Evolutionary conservation across 2,888 invertebrate genomes (phyloP).

Genomic region (Diarsia dahlii): DNA sequence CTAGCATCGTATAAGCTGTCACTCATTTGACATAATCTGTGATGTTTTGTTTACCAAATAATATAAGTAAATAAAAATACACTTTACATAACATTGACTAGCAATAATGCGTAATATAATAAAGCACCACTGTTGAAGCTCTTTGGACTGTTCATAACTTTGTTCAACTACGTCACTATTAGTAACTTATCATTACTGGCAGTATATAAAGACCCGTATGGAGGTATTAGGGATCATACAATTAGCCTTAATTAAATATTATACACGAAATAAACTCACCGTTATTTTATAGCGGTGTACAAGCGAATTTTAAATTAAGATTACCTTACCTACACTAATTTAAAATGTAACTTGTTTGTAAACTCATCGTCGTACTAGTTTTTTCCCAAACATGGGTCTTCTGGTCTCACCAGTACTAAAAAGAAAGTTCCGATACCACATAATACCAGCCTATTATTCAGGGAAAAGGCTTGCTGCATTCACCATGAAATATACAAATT

Average conservation of each 20-base stretch:
- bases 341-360: background rate
- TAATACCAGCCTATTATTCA: background rate
- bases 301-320: conserved; percentile 14
- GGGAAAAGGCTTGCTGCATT: background rate
- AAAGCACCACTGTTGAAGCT: conserved; percentile 64
- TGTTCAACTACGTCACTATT: conserved; percentile 29
- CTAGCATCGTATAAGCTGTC: too few relatives aligned
- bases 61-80: conserved; percentile 5
- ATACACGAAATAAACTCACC: conserved; percentile 20
- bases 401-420: conserved; percentile 19
- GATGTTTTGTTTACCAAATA: conserved; percentile 5
- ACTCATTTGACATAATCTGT: too few relatives aligned
- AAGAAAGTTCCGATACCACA: background rate
- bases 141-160: conserved; percentile 62
- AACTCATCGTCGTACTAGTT: background rate
- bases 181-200: conserved; percentile 56
- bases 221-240: conserved; percentile 49
- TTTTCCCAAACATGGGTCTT: background rate
- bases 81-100: conserved; percentile 65
- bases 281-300: conserved; percentile 59
- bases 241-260: conserved; percentile 32
- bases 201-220: conserved; percentile 54
- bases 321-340: conserved; percentile 3
- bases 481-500: background rate
- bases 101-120: conserved; percentile 68